Evolutionary conservation across 1,140 invertebrate species (phyloP).

Genomic region (Neodiprion lecontei): DNA sequence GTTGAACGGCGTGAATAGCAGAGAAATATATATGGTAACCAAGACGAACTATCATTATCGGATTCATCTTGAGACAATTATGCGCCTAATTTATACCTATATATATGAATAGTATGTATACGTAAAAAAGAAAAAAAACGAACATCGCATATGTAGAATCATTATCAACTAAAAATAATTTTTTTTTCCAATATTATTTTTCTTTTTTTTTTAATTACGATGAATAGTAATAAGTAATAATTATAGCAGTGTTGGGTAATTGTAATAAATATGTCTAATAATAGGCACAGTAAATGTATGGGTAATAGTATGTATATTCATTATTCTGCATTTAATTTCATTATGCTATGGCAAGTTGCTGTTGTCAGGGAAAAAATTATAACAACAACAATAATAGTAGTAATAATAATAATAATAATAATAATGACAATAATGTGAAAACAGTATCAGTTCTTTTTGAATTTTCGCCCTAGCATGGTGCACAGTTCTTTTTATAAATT

Average conservation of each 20-base stretch:
- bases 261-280: slow-evolving; percentile 46
- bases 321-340: slow-evolving; percentile 21
- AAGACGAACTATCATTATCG: no score
- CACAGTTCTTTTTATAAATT: no score
- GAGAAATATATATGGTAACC: no score
- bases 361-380: neutral
- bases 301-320: slow-evolving; percentile 39
- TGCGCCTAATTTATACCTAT: no score
- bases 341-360: slow-evolving; percentile 5
- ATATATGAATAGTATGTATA: neutral
- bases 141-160: neutral
- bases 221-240: neutral
- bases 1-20: no score
- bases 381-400: no score
- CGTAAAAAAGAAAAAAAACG: neutral
- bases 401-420: no score
- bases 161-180: neutral
- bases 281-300: slow-evolving; percentile 59
- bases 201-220: neutral
- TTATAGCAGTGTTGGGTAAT: slow-evolving; percentile 12
- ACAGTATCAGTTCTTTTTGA: no score
- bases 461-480: no score
- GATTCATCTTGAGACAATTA: no score
- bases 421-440: no score
- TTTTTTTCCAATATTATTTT: neutral